Evolutionary conservation across 2,113 vertebrate species (phyloP), one percentile per base, ranked within the genome.

Genomic region (Forbesichthys papilliferus): DNA sequence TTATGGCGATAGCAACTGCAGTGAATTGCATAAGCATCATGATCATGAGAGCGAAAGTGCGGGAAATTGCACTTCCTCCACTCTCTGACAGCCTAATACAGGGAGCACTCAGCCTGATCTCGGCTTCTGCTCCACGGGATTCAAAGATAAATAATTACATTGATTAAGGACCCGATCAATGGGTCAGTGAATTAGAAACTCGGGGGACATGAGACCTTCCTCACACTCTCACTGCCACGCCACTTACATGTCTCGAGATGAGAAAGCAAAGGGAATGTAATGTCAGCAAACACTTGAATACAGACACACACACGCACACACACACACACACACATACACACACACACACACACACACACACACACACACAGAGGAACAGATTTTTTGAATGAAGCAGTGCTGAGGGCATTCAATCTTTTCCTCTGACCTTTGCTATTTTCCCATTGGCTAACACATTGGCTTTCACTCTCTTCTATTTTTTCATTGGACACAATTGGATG

Each of bases 331-430:
- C 46, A 36, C 47, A 34, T 65, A 64, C 66, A 68, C 18, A 54
- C 48, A 14, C 51, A 55, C 11, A 10, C 64, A 67, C 52, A 47
- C 52, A 56, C 64, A 47, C 51, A 16, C 8, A n/a, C 54, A 53
- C 62, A 66, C 11, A 34, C 16, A 62, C 68, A 14, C 63, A 46
- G 57, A 48, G 65, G 64, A 13, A 20, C 49, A 70, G 71, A 82
- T 80, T 83, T 83, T 73, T 86, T 77, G 82, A 88, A 70, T 72
- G 73, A 75, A 80, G 81, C 56, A 69, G 71, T 80, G 86, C 78
- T 74, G 62, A 77, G 71, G 73, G 84, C 88, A 86, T 80, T 87
- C 77, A 81, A 86, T 88, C 82, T 79, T 85, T 81, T 80, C 84
- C 83, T 70, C 58, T 81, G 86, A 87, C 84, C 86, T 87, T 79